Evolutionary conservation across 2,797 vertebrate genomes (phyloP).

Genomic region (Pseudochaenichthys georgianus): DNA sequence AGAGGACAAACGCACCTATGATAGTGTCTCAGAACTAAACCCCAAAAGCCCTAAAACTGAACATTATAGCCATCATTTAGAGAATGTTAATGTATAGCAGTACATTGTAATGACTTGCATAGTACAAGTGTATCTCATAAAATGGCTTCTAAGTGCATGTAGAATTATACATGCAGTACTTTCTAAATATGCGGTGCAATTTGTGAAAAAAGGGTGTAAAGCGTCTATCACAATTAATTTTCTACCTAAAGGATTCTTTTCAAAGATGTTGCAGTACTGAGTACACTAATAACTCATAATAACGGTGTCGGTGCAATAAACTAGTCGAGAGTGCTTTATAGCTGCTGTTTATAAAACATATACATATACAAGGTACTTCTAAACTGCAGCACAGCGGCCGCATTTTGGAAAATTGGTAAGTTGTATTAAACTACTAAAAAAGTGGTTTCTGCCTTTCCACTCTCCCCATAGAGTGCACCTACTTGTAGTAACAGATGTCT

Average conservation of each 20-base stretch:
- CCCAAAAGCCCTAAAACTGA: neutral
- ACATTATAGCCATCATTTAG: neutral
- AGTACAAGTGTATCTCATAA: neutral
- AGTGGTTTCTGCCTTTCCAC: neutral
- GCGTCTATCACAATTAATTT: neutral
- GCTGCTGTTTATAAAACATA: neutral
- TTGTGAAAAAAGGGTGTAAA: neutral
- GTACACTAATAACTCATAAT: slow-evolving; percentile 14
- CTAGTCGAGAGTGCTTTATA: neutral
- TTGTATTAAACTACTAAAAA: slow-evolving; percentile 3
- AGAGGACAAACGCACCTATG: neutral
- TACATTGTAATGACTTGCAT: neutral
- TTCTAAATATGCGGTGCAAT: neutral
- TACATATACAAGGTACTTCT: neutral
- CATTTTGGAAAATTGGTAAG: neutral
- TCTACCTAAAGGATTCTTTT: neutral
- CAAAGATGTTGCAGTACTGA: neutral
- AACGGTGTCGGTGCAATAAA: slow-evolving; percentile 8
- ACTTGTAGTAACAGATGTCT: slow-evolving; percentile 99
- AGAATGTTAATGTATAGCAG: neutral
- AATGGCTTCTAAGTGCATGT: neutral
- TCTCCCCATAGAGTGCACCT: slow-evolving; percentile 66
- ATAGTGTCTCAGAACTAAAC: neutral
- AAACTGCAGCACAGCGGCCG: neutral
- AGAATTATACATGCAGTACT: neutral